These are phyloP conservation scores for Trachurus trachurus DNA, from an alignment of 2,797 vertebrate species.

Conservation along the genomic window DNA sequence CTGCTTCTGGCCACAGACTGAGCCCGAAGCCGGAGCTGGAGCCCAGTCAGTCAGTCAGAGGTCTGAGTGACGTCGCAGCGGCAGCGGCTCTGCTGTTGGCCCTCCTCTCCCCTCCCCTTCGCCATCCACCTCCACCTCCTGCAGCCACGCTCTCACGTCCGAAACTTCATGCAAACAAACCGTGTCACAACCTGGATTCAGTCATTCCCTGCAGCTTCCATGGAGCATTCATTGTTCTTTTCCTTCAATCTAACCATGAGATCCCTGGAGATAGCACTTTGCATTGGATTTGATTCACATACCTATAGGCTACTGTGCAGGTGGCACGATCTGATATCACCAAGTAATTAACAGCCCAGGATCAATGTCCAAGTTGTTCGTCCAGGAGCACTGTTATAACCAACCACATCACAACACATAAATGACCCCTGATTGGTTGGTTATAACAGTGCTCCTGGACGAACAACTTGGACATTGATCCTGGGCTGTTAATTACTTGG, in stretches of 20 bases:
- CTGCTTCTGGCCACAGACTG: conserved; percentile 83
- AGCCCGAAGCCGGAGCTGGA: conserved; percentile 73
- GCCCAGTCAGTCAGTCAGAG: conserved; percentile 58
- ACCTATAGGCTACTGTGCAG: too few species aligned
- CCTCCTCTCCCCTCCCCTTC: conserved; percentile 49
- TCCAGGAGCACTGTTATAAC: too few species aligned
- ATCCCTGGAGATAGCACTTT: not conserved
- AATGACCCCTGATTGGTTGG: too few species aligned
- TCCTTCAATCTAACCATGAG: not conserved
- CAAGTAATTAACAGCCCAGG: too few species aligned
- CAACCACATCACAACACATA: too few species aligned
- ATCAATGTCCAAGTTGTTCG: too few species aligned
- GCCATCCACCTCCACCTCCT: conserved; percentile 16
- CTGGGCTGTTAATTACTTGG: too few species aligned
- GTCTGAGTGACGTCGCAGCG: conserved; percentile 80
- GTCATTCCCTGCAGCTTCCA: not conserved
- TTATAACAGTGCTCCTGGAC: too few species aligned
- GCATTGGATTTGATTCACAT: too few species aligned
- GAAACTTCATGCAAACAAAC: conserved; percentile 14
- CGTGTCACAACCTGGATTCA: not conserved
- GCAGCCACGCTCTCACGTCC: conserved; percentile 10
- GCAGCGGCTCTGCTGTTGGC: conserved; percentile 58
- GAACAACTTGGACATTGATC: too few species aligned
- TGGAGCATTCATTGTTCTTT: not conserved
- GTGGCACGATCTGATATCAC: too few species aligned